phyloP scores from a whole-genome alignment of 2,797 vertebrate species.

The Arnoldichthys spilopterus region DNA sequence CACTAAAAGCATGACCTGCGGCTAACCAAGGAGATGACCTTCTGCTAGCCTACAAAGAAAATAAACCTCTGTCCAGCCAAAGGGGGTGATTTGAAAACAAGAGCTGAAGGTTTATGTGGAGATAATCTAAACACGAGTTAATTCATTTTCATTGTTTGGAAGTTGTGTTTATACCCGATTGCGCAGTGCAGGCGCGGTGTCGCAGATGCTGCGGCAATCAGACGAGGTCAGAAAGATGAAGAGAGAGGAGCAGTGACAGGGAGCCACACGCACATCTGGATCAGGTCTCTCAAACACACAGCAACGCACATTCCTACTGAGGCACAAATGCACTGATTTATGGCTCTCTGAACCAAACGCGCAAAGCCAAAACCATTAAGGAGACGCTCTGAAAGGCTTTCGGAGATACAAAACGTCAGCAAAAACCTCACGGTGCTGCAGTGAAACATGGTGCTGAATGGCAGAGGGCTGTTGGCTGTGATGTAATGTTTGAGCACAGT shows the following conservation, averaged over 20 bases:
- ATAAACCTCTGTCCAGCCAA: conserved; percentile 49
- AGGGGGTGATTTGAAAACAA: conserved; percentile 53
- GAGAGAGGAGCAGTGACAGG: conserved; percentile 41
- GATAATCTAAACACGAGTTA: conserved; percentile 59
- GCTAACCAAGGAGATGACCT: conserved; percentile 27
- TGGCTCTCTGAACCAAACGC: conserved; percentile 49
- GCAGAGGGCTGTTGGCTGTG: not conserved
- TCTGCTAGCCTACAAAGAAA: conserved; percentile 48
- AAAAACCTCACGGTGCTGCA: conserved; percentile 24
- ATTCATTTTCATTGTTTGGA: conserved; percentile 62
- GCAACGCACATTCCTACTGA: conserved; percentile 45
- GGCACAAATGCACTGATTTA: conserved; percentile 54
- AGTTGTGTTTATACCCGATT: conserved; percentile 58
- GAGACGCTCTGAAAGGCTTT: conserved; percentile 44
- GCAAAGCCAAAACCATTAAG: conserved; percentile 44
- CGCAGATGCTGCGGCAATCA: conserved; percentile 51
- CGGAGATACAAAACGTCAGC: conserved; percentile 46
- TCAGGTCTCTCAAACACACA: conserved; percentile 42
- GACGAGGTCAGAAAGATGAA: conserved; percentile 36
- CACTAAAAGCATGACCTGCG: not conserved
- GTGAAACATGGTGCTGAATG: conserved; percentile 22
- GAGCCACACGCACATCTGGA: conserved; percentile 56
- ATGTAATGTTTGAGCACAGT: conserved; percentile 39
- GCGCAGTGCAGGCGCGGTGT: conserved; percentile 28
- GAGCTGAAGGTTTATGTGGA: conserved; percentile 54